phyloP scores from a whole-genome alignment of 1,140 invertebrate species.

The Drosophila bipectinata region DNA sequence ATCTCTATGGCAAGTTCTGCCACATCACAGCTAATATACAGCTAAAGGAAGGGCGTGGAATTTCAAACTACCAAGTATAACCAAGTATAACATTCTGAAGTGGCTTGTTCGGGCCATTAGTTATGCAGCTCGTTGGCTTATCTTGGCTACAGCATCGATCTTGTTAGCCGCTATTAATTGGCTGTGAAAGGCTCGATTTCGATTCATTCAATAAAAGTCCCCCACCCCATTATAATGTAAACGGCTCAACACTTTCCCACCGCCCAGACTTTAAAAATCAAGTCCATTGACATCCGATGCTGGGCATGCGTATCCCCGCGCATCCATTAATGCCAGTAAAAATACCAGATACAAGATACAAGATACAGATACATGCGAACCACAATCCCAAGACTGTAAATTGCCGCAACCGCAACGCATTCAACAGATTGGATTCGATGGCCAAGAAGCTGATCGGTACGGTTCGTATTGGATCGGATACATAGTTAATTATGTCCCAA shows the following conservation, averaged over 20 bases:
- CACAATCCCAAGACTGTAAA: constrained; percentile 49
- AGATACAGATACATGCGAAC: constrained; percentile 51
- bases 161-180: constrained; percentile 80
- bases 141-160: constrained; percentile 66
- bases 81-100: neutral
- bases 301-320: constrained; percentile 44
- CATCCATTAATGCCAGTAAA: constrained; percentile 51
- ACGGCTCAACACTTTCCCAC: constrained; percentile 78
- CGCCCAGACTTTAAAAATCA: constrained; percentile 21
- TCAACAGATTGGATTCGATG: constrained; percentile 27
- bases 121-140: constrained; percentile 63
- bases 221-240: constrained; percentile 53
- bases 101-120: constrained; percentile 59
- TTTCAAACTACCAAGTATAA: neutral
- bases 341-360: constrained; percentile 62
- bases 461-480: constrained; percentile 41
- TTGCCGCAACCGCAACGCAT: constrained; percentile 63
- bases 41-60: neutral
- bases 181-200: constrained; percentile 75
- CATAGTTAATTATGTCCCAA: constrained; percentile 75
- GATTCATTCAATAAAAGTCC: constrained; percentile 77
- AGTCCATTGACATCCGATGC: constrained; percentile 72
- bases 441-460: constrained; percentile 3
- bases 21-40: neutral
- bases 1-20: constrained; percentile 1